Percentiles rank a stretch among this genome's conserved stretches.
Evolutionary conservation across 2,888 invertebrate genomes (phyloP).

Genomic region (Lamproptera curius): DNA sequence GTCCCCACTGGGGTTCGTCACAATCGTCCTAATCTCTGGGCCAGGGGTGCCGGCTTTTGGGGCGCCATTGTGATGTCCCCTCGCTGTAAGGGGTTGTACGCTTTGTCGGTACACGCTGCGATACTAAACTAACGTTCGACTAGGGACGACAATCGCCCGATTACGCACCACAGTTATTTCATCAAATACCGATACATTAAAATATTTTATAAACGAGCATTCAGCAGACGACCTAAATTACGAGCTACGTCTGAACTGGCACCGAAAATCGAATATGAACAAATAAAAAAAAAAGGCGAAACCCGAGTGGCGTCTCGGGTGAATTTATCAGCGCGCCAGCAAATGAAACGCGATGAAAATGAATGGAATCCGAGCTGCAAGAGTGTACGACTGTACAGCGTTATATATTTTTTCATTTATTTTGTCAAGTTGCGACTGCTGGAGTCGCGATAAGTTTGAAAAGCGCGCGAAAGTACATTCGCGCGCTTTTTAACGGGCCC

Average conservation of each 20-base stretch:
- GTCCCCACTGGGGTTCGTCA: constrained; percentile 2
- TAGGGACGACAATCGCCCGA: background rate
- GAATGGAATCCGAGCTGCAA: constrained; percentile 21
- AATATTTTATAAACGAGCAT: no score
- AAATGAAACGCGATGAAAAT: constrained; percentile 20
- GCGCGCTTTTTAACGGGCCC: constrained; percentile 62
- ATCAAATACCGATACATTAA: no score
- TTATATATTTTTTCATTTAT: no score
- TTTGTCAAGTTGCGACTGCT: constrained; percentile 41
- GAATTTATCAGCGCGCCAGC: constrained; percentile 17
- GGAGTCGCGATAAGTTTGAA: constrained; percentile 63
- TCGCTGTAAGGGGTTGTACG: constrained; percentile 44
- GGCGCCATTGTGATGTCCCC: constrained; percentile 64
- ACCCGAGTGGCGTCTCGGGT: constrained; percentile 3
- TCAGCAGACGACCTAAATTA: background rate
- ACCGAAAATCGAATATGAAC: background rate
- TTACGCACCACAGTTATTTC: background rate
- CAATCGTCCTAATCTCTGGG: constrained; percentile 52
- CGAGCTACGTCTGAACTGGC: background rate
- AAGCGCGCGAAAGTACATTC: constrained; percentile 70
- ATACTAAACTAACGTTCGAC: constrained; percentile 9
- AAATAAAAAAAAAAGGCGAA: constrained; percentile 4
- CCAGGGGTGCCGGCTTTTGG: constrained; percentile 52
- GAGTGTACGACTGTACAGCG: constrained; percentile 14
- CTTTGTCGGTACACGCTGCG: constrained; percentile 28